Base-by-base conservation (phyloP, 2,797 vertebrate genomes). In the Ctenopoma multispine region DNA sequence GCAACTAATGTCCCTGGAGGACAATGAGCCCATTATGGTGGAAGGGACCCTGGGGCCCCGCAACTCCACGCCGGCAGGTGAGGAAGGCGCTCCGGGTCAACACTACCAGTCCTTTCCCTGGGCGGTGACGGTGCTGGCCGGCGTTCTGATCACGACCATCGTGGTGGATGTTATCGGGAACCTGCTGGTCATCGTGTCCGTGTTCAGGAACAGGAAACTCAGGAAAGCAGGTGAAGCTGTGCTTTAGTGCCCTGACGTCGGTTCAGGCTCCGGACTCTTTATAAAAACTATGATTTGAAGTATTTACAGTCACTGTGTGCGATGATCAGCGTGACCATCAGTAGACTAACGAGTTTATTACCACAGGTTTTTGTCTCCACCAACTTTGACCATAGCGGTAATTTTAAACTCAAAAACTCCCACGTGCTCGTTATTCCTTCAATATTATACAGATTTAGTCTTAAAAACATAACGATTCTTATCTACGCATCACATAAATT, bases 141-240 rank as follows among this genome's bases (percentile, higher is more conserved):
- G 92, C 23, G 93, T 96, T 56, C 94, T 96, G 17, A 93, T 96
- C 87, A 90, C 94, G 23, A 96, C 95, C 81, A 96, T 95, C 64
- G 89, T 95, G 29, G 94, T 95, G 75, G 95, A 96, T 76, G 90
- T 96, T 38, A 80, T 95, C 77, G 95, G 95, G 70, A 96, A 96
- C 91, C 88, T 95, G 83, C 91, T 96, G 85, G 95, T 96, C 75
- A 95, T 96, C 81, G 81, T 95, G 60, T 96, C 95, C 3, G 94
- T 96, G 82, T 94, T 94, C 90, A 93, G 93, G 85, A 96, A 96
- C 93, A 91, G 90, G 85, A 96, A 95, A 85, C 94, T 96, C 84
- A 92, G 95, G 84, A 96, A 95, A 93, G 92, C 94, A 94, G 95
- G 95, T 92, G 78, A 18, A 40, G 13, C 3, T 58, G 51, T 11